A percentile compares a stretch with the other conserved stretches of the same genome.
These are phyloP conservation scores for Dasyurus viverrinus DNA, from an alignment of 2,113 vertebrate genomes.

Conservation along the genomic window DNA sequence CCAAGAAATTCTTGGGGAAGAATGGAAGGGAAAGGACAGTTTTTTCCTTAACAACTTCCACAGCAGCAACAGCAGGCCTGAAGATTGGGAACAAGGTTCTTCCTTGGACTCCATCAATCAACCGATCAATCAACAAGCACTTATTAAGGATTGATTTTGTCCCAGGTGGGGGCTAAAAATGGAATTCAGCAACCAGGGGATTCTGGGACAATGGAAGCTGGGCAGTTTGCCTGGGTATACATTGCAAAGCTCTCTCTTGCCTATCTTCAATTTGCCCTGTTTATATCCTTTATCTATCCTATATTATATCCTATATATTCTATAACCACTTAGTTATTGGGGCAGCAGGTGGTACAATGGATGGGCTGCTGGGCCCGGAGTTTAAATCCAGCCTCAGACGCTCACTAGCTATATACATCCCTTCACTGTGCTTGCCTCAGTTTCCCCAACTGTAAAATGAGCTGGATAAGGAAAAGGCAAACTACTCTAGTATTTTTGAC, in stretches of 20 bases:
- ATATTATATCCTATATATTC: slow-evolving; percentile 7
- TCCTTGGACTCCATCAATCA: not conserved
- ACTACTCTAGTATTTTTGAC: not conserved
- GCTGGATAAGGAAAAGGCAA: not conserved
- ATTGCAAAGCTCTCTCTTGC: not conserved
- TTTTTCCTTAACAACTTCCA: slow-evolving; percentile 37
- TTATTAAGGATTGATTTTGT: not conserved
- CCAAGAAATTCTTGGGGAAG: not conserved
- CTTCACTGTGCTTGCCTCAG: not conserved
- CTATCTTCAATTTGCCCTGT: not conserved
- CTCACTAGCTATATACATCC: not conserved
- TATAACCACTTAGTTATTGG: not conserved
- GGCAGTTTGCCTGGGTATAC: not conserved
- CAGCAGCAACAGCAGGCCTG: not conserved
- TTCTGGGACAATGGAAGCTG: not conserved
- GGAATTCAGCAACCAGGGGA: slow-evolving; percentile 23
- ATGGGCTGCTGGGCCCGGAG: not conserved
- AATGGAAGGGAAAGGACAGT: slow-evolving; percentile 41
- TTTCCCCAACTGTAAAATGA: not conserved
- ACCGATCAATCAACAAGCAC: not conserved
- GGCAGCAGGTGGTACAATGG: not conserved
- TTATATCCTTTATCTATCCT: slow-evolving; percentile 26
- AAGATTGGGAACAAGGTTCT: slow-evolving; percentile 6
- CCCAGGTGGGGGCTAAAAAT: slow-evolving; percentile 8
- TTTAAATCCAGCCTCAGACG: not conserved